A percentile compares a stretch with the other conserved stretches of the same genome.
These are phyloP conservation scores for Eleutherodactylus coqui DNA, from an alignment of 2,797 vertebrate genomes.

Conservation along the genomic window DNA sequence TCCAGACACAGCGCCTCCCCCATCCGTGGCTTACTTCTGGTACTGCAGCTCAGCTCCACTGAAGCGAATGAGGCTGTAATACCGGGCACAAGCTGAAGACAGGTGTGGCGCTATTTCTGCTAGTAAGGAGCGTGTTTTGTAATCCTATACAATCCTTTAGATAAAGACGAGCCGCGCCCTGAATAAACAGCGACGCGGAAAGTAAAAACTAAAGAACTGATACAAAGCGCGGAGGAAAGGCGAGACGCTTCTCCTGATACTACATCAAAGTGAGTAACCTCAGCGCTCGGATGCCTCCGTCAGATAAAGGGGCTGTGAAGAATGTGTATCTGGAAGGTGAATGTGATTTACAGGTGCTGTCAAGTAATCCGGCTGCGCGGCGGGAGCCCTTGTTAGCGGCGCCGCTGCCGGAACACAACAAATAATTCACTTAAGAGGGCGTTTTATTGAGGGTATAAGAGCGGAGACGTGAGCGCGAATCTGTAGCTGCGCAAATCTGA, in stretches of 20 bases:
- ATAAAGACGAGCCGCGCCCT: background rate
- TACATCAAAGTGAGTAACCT: conserved; percentile 59
- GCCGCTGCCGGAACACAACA: conserved; percentile 87
- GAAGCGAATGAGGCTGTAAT: background rate
- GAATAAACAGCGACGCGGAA: conserved; percentile 2
- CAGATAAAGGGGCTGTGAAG: conserved; percentile 57
- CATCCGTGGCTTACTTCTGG: no score
- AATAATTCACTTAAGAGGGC: conserved; percentile 85
- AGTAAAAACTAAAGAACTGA: conserved; percentile 10
- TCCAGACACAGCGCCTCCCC: no score
- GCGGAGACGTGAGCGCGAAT: background rate
- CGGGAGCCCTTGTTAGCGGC: conserved; percentile 79
- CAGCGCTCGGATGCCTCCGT: conserved; percentile 28
- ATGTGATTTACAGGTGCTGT: conserved; percentile 88
- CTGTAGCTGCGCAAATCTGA: background rate
- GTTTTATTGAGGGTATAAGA: conserved; percentile 56
- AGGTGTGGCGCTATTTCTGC: background rate
- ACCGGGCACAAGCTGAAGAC: background rate
- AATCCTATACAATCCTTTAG: background rate
- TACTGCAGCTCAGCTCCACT: background rate
- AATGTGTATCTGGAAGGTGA: conserved; percentile 78
- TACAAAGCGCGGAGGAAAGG: conserved; percentile 4
- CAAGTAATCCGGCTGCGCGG: conserved; percentile 80
- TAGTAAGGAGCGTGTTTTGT: background rate
- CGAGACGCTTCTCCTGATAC: conserved; percentile 26